Evolutionary conservation across 2,113 vertebrate species (phyloP).

Genomic region (Pyxicephalus adspersus): DNA sequence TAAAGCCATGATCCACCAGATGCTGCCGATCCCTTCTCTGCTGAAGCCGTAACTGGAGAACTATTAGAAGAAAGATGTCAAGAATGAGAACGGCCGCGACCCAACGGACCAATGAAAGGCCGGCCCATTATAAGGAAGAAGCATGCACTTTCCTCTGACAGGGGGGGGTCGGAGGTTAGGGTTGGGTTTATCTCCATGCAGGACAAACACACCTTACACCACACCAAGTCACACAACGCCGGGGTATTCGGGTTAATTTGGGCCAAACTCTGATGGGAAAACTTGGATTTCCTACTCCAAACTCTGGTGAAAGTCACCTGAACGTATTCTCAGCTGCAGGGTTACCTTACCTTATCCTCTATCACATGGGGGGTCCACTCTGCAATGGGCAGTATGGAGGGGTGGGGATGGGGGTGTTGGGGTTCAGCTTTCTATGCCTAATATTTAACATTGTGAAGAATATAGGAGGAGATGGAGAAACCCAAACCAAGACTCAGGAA

Average conservation of each 20-base stretch:
- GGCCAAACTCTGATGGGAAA: no score
- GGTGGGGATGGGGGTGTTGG: no score
- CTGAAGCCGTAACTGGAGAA: slow-evolving; percentile 97
- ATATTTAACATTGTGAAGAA: no score
- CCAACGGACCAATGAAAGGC: neutral
- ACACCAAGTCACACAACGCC: neutral
- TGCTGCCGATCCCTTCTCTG: slow-evolving; percentile 95
- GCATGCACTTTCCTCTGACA: slow-evolving; percentile 33
- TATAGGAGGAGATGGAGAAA: no score
- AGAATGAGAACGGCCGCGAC: slow-evolving; percentile 22
- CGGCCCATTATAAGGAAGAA: neutral
- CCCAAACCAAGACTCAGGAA: no score
- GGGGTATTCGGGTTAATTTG: neutral
- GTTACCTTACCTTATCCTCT: no score
- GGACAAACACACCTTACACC: neutral
- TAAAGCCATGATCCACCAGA: slow-evolving; percentile 91
- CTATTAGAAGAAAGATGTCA: slow-evolving; percentile 72
- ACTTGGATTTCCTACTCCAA: no score
- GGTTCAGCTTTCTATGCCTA: no score
- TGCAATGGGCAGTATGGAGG: no score
- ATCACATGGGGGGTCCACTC: no score
- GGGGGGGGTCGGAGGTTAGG: slow-evolving; percentile 28
- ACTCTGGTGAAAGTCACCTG: no score
- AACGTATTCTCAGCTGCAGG: no score
- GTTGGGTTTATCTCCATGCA: slow-evolving; percentile 32